phyloP scores from a whole-genome alignment of 2,113 vertebrate genomes.

The Phodopus roborovskii region DNA sequence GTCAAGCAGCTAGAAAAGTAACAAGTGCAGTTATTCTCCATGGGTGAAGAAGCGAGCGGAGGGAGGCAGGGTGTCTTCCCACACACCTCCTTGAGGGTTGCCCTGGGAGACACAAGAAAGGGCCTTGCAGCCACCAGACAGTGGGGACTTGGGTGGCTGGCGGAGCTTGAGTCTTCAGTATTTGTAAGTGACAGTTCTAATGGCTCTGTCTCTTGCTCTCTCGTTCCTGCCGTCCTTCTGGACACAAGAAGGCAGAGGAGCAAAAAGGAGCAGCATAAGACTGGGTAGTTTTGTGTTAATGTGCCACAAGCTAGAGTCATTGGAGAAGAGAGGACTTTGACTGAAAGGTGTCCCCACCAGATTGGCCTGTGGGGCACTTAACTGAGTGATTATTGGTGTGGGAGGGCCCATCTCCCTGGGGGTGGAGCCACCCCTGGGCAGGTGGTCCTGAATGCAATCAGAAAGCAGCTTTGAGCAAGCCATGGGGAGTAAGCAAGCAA shows the following conservation, averaged over 20 bases:
- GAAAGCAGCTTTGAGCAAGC: no score
- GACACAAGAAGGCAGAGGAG: conserved; percentile 3
- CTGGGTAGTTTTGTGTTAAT: background rate
- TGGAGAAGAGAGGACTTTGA: background rate
- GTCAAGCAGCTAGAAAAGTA: no score
- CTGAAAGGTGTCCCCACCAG: no score
- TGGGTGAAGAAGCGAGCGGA: no score
- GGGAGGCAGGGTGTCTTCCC: background rate
- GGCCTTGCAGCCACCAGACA: background rate
- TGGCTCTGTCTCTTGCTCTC: background rate
- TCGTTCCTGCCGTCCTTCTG: background rate
- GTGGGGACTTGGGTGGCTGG: background rate
- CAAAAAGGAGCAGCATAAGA: background rate
- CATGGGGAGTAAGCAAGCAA: no score
- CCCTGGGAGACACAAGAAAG: background rate
- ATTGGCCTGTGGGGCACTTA: background rate
- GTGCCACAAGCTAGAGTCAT: background rate
- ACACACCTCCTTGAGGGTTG: background rate
- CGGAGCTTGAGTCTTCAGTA: conserved; percentile 30
- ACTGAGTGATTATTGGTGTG: background rate
- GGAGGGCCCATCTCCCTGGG: background rate
- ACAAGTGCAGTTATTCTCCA: no score
- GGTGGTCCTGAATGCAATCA: no score
- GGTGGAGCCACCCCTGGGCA: no score
- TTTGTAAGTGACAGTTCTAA: conserved; percentile 46